Evolutionary conservation across 2,797 vertebrate genomes (phyloP).

Genomic region (Cynodonichthys magdalenae): DNA sequence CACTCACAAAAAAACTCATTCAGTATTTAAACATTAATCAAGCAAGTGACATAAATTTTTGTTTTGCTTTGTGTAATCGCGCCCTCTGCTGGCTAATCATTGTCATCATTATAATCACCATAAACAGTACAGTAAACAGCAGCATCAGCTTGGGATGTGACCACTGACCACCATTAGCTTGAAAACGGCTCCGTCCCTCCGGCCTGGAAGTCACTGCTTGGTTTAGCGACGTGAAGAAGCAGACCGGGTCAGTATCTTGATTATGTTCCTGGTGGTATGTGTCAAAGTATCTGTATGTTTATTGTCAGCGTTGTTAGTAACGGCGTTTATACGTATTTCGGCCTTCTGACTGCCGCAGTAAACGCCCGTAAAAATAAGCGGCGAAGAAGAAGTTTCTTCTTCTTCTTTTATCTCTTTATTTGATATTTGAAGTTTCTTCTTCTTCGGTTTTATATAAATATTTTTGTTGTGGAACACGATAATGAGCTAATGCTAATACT

Average conservation of each 20-base stretch:
- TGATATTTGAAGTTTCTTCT: too few relatives aligned
- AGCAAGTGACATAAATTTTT: too few relatives aligned
- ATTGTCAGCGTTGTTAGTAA: background rate
- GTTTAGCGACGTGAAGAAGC: background rate
- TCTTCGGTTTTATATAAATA: background rate
- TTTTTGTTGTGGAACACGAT: too few relatives aligned
- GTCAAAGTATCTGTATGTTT: background rate
- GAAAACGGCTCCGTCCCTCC: conserved; percentile 1
- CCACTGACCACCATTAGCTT: conserved; percentile 13
- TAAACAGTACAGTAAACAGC: conserved; percentile 7
- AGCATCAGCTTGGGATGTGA: conserved; percentile 15
- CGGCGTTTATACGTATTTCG: conserved; percentile 14
- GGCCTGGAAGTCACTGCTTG: background rate
- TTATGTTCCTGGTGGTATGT: conserved; percentile 32
- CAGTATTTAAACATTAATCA: too few relatives aligned
- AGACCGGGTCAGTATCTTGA: background rate
- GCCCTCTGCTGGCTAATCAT: background rate
- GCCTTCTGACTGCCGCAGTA: background rate
- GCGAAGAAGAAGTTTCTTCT: background rate
- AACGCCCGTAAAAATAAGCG: conserved; percentile 15
- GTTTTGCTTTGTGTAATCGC: conserved; percentile 7
- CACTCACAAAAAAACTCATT: too few relatives aligned
- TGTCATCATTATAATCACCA: too few relatives aligned
- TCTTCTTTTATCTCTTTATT: too few relatives aligned
- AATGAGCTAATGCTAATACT: too few relatives aligned